Base-by-base conservation (phyloP, 2,113 vertebrate genomes). In the Zonotrichia leucophrys region DNA sequence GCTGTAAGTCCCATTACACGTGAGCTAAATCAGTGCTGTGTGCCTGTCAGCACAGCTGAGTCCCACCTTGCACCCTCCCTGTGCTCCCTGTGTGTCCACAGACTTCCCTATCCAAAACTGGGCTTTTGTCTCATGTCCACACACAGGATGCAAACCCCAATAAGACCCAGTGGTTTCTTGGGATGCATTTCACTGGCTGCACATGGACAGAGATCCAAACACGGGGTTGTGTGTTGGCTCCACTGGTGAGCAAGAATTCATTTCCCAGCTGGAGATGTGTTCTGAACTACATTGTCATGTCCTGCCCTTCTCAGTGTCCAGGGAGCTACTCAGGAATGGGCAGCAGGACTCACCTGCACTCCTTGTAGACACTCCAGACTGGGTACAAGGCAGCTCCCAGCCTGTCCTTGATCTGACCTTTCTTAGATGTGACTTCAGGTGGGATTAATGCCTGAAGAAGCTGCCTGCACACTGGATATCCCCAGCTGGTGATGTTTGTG, bases 191-290 rank as follows among this genome's bases (percentile, higher is more conserved):
- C 39, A 47, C 16, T 20, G 24, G 15, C 68, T 66, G 33, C 10
- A 73, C n/a, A 10, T 22, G 27, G 35, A 23, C 42, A 63, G 23
- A 78, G 9, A n/a, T 12, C 23, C 35, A n/a, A 66, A 30, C 21
- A 28, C 0, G 0, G 17, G 76, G 19, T 7, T 0, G 0, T 59
- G 2, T 33, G 12, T 41, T 5, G 3, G 39, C 37, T 74, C 52
- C 22, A 24, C 4, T 53, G 37, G 41, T 75, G 55, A 81, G 46
- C 12, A 70, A 8, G n/a, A 23, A 27, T 52, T 78, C 5, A 49
- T 62, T 94, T 89, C 72, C 53, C 50, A 59, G 1, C 6, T 41
- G 52, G 39, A 83, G 28, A 16, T 7, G 11, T 21, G 15, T 52
- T 39, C 58, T 67, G 80, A 89, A n/a, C n/a, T 66, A 27, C 3